Conservation (phyloP, 2,888 invertebrate genomes). For the Phrixothrix hirtus region DNA sequence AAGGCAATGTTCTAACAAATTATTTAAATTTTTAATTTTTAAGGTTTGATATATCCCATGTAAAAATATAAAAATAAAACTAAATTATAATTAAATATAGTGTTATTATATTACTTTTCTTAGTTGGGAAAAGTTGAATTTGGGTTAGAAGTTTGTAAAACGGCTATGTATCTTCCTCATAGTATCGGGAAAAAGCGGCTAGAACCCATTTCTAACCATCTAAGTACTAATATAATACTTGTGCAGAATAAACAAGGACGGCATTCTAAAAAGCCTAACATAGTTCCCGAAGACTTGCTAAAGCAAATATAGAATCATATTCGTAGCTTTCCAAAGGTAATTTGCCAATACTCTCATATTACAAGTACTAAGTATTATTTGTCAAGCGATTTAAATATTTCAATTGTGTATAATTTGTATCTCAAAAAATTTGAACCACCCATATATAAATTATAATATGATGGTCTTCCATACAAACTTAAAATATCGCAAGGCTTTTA, state of each 20-base stretch:
- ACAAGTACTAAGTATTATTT: conserved; percentile 1
- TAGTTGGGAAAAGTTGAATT: no score
- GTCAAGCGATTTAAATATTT: neutral
- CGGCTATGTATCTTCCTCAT: no score
- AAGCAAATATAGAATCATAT: neutral
- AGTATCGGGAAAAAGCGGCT: neutral
- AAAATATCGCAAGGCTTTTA: conserved; percentile 1
- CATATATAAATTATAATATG: conserved; percentile 1
- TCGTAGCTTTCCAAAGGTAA: neutral
- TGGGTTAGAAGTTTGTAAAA: no score
- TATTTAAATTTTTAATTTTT: no score
- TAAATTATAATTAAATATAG: no score
- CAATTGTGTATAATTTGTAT: conserved; percentile 2
- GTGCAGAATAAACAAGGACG: no score
- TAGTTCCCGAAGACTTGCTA: neutral
- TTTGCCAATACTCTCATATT: neutral
- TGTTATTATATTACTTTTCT: neutral
- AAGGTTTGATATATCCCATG: neutral
- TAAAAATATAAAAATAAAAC: no score
- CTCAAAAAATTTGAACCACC: conserved; percentile 1
- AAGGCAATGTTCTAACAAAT: no score
- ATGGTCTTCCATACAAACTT: neutral
- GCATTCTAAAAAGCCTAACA: neutral
- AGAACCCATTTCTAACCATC: neutral
- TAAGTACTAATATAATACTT: neutral